Evolutionary conservation across 64 coral and sea anemone genomes (phyloP).

Genomic region (Montipora sp.): DNA sequence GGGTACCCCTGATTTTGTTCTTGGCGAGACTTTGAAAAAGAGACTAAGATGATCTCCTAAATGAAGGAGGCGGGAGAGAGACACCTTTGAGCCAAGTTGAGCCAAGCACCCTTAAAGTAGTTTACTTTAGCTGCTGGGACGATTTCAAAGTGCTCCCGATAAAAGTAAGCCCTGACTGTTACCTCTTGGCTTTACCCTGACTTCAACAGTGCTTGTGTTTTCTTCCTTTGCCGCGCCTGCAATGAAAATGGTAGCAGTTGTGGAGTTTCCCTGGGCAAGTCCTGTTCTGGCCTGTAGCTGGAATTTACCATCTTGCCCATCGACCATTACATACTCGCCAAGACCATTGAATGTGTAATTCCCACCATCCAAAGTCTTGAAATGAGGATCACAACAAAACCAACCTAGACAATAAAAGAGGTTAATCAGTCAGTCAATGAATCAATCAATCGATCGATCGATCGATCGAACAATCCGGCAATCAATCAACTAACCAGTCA

Average conservation of each 20-base stretch:
- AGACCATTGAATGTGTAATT: conserved; percentile 62
- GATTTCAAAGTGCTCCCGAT: too few relatives aligned
- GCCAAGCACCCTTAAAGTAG: too few relatives aligned
- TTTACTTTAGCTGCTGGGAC: too few relatives aligned
- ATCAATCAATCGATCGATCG: too few relatives aligned
- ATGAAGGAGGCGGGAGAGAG: too few relatives aligned
- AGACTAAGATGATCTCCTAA: too few relatives aligned
- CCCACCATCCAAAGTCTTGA: conserved; percentile 32
- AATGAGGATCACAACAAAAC: conserved; percentile 61
- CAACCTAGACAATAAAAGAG: conserved; percentile 24
- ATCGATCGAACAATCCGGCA: too few relatives aligned
- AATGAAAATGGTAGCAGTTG: conserved; percentile 37
- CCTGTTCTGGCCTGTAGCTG: conserved; percentile 42
- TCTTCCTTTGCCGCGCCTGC: conserved; percentile 41
- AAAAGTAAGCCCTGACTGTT: not conserved
- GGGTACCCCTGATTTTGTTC: too few relatives aligned
- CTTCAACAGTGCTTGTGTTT: conserved; percentile 44
- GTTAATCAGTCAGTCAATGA: not conserved
- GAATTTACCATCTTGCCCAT: conserved; percentile 42
- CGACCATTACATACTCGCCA: conserved; percentile 57
- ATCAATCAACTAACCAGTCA: not conserved
- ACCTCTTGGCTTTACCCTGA: conserved; percentile 2
- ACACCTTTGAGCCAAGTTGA: too few relatives aligned
- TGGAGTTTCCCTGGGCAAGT: conserved; percentile 39
- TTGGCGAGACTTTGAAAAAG: too few relatives aligned